These are phyloP conservation scores for Cataglyphis albicans DNA, from an alignment of 2,888 invertebrate species.

Conservation along the genomic window DNA sequence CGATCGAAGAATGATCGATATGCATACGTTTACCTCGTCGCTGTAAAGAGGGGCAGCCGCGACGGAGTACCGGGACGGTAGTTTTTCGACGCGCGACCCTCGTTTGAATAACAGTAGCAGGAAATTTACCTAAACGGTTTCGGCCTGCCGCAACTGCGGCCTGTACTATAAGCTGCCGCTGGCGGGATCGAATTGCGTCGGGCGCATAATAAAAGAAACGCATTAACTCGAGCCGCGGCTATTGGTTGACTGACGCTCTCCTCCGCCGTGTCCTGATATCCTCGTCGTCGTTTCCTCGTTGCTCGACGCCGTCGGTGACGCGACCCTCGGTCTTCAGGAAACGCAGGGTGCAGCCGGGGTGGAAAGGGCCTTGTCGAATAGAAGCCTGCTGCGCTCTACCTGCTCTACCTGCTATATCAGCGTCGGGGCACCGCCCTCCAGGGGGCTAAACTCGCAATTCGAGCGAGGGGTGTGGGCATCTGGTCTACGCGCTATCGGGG, in stretches of 20 bases:
- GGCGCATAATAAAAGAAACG: constrained; percentile 84
- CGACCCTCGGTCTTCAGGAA: constrained; percentile 40
- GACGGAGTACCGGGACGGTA: constrained; percentile 55
- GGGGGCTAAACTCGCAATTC: constrained; percentile 49
- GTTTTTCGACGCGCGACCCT: constrained; percentile 81
- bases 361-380: constrained; percentile 6
- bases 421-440: constrained; percentile 50
- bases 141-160: constrained; percentile 78
- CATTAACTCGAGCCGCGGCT: constrained; percentile 77
- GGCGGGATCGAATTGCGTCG: constrained; percentile 80
- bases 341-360: constrained; percentile 37
- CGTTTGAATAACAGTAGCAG: constrained; percentile 85
- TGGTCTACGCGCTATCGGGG: constrained; percentile 62
- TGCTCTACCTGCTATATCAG: constrained; percentile 82
- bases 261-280: constrained; percentile 40
- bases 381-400: constrained; percentile 78
- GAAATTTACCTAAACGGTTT: constrained; percentile 86
- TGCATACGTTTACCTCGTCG: constrained; percentile 79
- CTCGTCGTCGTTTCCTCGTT: constrained; percentile 32
- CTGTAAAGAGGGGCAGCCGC: constrained; percentile 55
- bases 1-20: constrained; percentile 85
- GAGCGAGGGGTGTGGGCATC: constrained; percentile 58
- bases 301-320: constrained; percentile 44
- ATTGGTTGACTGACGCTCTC: constrained; percentile 51
- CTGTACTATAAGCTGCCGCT: constrained; percentile 59